Percentiles rank a stretch among this genome's conserved stretches.
phyloP scores from a whole-genome alignment of 2,113 vertebrate species.

The Xenopus borealis region DNA sequence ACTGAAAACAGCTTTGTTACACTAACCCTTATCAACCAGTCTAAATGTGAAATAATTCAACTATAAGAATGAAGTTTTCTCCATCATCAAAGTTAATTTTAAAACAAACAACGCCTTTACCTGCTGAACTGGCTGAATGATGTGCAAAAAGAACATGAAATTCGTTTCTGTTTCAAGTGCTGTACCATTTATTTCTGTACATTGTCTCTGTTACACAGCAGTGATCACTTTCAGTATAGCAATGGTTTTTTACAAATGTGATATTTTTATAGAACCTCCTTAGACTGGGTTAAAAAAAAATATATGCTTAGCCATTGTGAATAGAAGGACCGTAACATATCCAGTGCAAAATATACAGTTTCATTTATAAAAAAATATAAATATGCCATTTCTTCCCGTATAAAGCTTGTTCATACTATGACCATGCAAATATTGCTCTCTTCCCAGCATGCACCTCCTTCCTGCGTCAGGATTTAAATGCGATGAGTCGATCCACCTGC shows the following conservation, averaged over 20 bases:
- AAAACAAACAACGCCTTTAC: too few species aligned
- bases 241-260: too few species aligned
- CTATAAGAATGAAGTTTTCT: too few species aligned
- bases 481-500: too few species aligned
- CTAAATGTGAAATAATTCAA: too few species aligned
- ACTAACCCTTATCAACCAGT: too few species aligned
- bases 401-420: neutral
- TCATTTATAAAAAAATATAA: constrained; percentile 30
- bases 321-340: neutral
- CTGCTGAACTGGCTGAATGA: too few species aligned
- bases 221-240: constrained; percentile 1
- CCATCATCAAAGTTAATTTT: too few species aligned
- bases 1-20: too few species aligned
- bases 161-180: constrained; percentile 7
- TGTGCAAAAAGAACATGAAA: too few species aligned
- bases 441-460: too few species aligned
- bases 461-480: too few species aligned
- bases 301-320: constrained; percentile 9
- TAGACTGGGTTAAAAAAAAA: neutral
- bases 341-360: constrained; percentile 38
- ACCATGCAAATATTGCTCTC: neutral
- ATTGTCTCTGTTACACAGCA: constrained; percentile 24
- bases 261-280: neutral
- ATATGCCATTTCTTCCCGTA: neutral
- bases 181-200: constrained; percentile 42